These are phyloP conservation scores for Melinaea marsaeus DNA, from an alignment of 2,888 invertebrate species.

Conservation along the genomic window DNA sequence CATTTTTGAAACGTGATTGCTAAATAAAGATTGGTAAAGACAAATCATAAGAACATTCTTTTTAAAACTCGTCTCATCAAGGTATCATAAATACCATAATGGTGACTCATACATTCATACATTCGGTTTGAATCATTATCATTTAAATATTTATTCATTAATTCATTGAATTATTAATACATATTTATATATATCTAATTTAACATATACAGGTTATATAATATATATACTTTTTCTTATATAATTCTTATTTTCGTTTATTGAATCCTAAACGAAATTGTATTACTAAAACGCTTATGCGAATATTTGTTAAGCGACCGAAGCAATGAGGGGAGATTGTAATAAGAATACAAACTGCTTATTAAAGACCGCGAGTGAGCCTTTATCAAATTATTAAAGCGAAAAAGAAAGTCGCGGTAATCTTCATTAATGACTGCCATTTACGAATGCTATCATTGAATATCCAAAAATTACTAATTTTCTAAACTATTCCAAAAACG, in stretches of 20 bases:
- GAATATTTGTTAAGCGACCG: slow-evolving; percentile 4
- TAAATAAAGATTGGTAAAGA: too few species aligned
- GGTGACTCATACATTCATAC: slow-evolving; percentile 3
- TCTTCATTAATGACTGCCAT: neutral
- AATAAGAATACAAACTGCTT: slow-evolving; percentile 8
- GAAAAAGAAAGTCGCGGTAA: neutral
- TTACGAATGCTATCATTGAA: neutral
- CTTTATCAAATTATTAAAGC: slow-evolving; percentile 4
- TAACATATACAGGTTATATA: too few species aligned
- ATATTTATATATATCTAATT: too few species aligned
- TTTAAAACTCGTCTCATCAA: neutral
- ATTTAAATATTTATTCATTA: too few species aligned
- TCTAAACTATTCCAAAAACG: too few species aligned
- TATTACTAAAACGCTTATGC: slow-evolving; percentile 3
- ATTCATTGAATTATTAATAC: too few species aligned
- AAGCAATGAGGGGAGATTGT: slow-evolving; percentile 1
- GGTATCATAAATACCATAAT: neutral
- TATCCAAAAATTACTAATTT: neutral
- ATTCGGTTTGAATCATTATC: neutral
- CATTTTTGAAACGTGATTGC: too few species aligned
- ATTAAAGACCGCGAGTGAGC: slow-evolving; percentile 2
- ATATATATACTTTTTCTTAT: too few species aligned
- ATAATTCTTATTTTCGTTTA: neutral
- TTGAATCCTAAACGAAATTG: neutral
- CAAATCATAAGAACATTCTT: neutral